Conservation (phyloP, 2,888 invertebrate genomes). For the Machimus rusticus region DNA sequence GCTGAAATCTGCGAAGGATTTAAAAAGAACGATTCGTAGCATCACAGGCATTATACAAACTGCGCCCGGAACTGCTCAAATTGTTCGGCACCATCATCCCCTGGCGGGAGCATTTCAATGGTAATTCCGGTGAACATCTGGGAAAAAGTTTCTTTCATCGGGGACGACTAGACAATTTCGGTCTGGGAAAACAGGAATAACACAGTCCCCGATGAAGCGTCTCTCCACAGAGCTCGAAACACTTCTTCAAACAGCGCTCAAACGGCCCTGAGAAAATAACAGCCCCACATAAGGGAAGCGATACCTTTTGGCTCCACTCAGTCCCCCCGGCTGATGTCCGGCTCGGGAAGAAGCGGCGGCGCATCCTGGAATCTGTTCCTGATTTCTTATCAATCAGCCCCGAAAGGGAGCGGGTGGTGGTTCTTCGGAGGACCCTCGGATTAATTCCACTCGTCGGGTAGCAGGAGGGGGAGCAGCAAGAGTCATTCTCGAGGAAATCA, state of each 20-base stretch:
- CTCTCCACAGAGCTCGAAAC: neutral
- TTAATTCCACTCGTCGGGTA: neutral
- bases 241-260: neutral
- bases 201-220: neutral
- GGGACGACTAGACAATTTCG: neutral
- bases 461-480: neutral
- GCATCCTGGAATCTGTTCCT: neutral
- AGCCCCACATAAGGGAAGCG: neutral
- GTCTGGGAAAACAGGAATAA: neutral
- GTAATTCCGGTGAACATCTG: neutral
- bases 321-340: neutral
- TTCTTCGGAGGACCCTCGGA: neutral
- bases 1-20: neutral
- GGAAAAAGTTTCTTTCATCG: neutral
- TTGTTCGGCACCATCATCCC: neutral
- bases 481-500: neutral
- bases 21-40: neutral
- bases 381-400: slow-evolving; percentile 22
- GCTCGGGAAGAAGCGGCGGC: neutral
- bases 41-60: neutral
- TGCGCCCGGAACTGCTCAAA: neutral
- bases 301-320: neutral
- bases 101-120: neutral
- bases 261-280: neutral
- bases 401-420: neutral